Percentiles rank a stretch among this genome's conserved stretches.
Conservation (phyloP, 2,888 invertebrate genomes). For the Pyrochroa serraticornis region DNA sequence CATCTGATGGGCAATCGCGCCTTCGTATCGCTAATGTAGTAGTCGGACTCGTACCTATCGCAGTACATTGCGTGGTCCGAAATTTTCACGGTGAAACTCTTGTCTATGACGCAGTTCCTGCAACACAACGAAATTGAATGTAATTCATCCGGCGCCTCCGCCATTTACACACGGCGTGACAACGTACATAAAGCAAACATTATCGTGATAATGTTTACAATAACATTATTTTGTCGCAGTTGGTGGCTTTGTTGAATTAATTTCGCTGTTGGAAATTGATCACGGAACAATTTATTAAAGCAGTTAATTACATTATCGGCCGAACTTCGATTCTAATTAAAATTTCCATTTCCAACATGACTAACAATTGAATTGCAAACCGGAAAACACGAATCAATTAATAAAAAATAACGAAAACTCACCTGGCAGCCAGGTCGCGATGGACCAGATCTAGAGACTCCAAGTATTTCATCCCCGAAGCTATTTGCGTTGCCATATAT, state of each 20-base stretch:
- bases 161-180: too few species aligned
- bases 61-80: constrained; percentile 88
- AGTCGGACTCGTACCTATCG: constrained; percentile 78
- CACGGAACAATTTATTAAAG: not conserved
- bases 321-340: too few species aligned
- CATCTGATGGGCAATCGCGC: constrained; percentile 85
- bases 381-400: not conserved
- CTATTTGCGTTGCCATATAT: constrained; percentile 86
- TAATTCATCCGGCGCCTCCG: not conserved
- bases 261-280: not conserved
- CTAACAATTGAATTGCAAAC: too few species aligned
- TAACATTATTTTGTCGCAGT: too few species aligned
- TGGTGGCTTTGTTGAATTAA: not conserved
- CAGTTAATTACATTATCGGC: not conserved
- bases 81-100: constrained; percentile 78
- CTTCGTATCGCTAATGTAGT: constrained; percentile 83
- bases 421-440: constrained; percentile 87
- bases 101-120: constrained; percentile 87
- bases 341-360: too few species aligned
- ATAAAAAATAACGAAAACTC: constrained; percentile 40
- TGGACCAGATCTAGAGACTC: constrained; percentile 89
- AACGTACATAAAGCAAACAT: not conserved
- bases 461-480: constrained; percentile 92
- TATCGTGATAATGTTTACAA: not conserved
- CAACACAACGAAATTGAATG: constrained; percentile 38